Evolutionary conservation across 1,140 invertebrate species (phyloP).

Genomic region (Globodera ellingtonae): DNA sequence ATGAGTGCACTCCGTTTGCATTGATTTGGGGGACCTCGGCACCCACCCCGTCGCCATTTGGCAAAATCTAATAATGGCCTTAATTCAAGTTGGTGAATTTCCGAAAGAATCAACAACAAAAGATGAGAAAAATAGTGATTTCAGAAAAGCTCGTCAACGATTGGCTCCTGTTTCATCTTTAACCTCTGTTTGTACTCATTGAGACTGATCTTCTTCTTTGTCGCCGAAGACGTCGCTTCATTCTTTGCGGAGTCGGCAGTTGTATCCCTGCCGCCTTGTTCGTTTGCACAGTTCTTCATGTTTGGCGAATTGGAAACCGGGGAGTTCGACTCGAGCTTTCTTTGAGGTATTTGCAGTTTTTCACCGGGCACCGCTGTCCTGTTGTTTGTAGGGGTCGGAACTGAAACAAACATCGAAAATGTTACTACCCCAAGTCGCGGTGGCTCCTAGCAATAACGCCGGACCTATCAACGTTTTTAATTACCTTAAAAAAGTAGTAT

Average conservation of each 20-base stretch:
- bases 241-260: neutral
- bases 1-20: neutral
- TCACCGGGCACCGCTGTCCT: neutral
- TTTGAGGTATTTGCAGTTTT: neutral
- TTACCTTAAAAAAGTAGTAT: too few relatives aligned
- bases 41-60: neutral
- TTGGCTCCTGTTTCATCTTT: neutral
- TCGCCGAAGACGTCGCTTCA: neutral
- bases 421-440: too few relatives aligned
- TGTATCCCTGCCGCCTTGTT: neutral
- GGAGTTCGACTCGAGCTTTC: neutral
- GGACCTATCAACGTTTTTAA: too few relatives aligned
- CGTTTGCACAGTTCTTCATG: neutral
- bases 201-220: neutral
- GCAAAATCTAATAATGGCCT: neutral
- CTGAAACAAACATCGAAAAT: neutral
- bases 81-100: constrained; percentile 1
- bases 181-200: constrained; percentile 1
- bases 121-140: neutral
- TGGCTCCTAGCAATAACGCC: too few relatives aligned
- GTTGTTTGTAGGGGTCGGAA: neutral
- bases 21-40: neutral
- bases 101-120: neutral
- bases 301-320: neutral
- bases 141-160: constrained; percentile 1